A percentile compares a stretch with the other conserved stretches of the same genome.
Evolutionary conservation across 2,888 invertebrate species (phyloP).

Genomic region (Macropis europaea): DNA sequence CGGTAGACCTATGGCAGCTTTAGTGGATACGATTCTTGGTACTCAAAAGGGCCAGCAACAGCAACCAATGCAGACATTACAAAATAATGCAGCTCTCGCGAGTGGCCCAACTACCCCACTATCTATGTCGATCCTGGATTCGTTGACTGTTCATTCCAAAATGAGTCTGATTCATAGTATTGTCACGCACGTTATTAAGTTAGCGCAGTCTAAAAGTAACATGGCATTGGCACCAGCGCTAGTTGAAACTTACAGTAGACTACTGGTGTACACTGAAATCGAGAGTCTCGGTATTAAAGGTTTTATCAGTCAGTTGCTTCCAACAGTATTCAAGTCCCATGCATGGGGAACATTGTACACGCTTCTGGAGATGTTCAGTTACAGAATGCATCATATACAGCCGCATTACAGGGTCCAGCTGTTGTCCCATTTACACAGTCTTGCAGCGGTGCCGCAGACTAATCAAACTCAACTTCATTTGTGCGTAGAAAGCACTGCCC

Average conservation of each 20-base stretch:
- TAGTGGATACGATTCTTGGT: conserved; percentile 92
- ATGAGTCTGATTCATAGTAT: conserved; percentile 94
- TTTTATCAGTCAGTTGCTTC: conserved; percentile 94
- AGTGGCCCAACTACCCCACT: conserved; percentile 91
- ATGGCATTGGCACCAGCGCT: conserved; percentile 94
- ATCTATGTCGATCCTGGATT: conserved; percentile 95
- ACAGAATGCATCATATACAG: conserved; percentile 97
- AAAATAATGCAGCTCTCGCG: conserved; percentile 80
- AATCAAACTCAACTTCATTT: conserved; percentile 97
- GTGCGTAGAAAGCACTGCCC: conserved; percentile 94
- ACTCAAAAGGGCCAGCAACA: conserved; percentile 84
- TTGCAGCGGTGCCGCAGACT: conserved; percentile 95
- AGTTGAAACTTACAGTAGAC: conserved; percentile 95
- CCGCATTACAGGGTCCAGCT: conserved; percentile 97
- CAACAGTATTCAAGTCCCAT: conserved; percentile 94
- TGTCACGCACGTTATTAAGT: conserved; percentile 93
- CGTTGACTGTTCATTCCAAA: conserved; percentile 96
- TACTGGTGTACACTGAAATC: conserved; percentile 97
- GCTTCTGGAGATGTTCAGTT: conserved; percentile 97
- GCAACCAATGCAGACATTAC: conserved; percentile 77
- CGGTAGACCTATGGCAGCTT: conserved; percentile 93
- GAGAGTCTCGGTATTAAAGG: conserved; percentile 98
- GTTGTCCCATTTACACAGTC: conserved; percentile 93
- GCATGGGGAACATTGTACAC: conserved; percentile 98
- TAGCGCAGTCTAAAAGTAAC: conserved; percentile 92